Base-by-base conservation (phyloP, 2,888 invertebrate species). In the Limnephilus rhombicus region DNA sequence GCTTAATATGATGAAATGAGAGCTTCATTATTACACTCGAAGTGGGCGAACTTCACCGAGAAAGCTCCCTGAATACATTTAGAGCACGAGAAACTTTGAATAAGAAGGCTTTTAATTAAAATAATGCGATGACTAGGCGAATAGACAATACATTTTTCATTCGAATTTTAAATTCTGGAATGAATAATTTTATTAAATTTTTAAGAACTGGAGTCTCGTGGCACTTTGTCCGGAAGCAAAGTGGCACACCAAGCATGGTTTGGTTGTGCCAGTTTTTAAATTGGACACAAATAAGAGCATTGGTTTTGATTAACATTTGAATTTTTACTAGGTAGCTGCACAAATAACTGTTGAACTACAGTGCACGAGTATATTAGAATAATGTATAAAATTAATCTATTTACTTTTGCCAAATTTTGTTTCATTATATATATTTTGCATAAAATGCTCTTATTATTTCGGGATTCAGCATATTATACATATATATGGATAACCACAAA, bases 21-120 rank as follows among this genome's bases (percentile, higher is more conserved):
- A 87, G 68, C 87, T 87, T 68, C 68, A 49, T 87, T 87, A 87
- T 87, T 68, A 87, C 87, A 29, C 53, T 24, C 41, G 83, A n/a
- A 87, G 87, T 34, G 53, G 87, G 24, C 18, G n/a, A 87, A 87
- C 31, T 87, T 68, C n/a, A 80, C 34, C 68, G 85, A 80, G 85
- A 90, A 90, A 85, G 85, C 90, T 85, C 85, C 80, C 18, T 68
- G 90, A 90, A 90, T 90, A 90, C n/a, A 85, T 90, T 80, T 85
- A 18, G 41, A 85, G 31, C 68, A 80, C 80, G 80, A 90, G 90
- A 68, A 53, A 80, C 68, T 90, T 83, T 85, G 85, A 37, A 90
- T 85, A 68, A 34, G 85, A 85, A 80, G 80, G 37, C 41, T 90
- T 90, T 90, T 90, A 85, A 90, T 90, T 90, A 85, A 90, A 90